Evolutionary conservation across 2,888 invertebrate species (phyloP).

Genomic region (Coecobrya sp.): DNA sequence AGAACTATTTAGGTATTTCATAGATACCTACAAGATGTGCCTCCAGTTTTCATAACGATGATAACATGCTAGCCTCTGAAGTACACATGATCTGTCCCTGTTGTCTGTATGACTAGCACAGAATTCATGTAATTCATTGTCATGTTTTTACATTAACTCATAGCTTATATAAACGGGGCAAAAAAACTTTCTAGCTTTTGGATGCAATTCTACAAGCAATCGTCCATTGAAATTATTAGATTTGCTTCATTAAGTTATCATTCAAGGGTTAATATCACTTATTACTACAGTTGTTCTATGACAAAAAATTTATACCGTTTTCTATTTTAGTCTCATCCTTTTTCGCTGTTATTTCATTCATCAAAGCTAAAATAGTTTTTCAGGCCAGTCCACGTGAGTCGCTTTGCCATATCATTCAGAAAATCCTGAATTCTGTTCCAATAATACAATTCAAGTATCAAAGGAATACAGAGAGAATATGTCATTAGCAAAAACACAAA

Average conservation of each 20-base stretch:
- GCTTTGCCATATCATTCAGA: slow-evolving; percentile 6
- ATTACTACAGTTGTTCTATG: neutral
- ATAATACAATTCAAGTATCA: slow-evolving; percentile 36
- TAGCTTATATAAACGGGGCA: neutral
- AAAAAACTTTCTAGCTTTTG: neutral
- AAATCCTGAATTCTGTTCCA: neutral
- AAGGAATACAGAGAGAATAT: neutral
- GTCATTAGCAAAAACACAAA: slow-evolving; percentile 39
- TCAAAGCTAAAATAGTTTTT: slow-evolving; percentile 45
- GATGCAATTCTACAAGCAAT: neutral
- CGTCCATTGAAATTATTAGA: neutral
- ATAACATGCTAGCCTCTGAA: no score
- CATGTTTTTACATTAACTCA: neutral
- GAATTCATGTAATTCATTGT: neutral
- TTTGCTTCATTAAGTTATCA: slow-evolving; percentile 38
- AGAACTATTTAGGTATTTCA: neutral
- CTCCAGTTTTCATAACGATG: slow-evolving; percentile 1
- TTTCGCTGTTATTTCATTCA: neutral
- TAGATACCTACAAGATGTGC: neutral
- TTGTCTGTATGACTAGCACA: neutral
- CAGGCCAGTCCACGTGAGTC: slow-evolving; percentile 55
- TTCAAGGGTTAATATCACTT: slow-evolving; percentile 36
- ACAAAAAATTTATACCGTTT: neutral
- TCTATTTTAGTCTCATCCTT: neutral
- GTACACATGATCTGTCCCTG: no score